Conservation (phyloP, 2,888 invertebrate genomes). For the Troides aeacus region DNA sequence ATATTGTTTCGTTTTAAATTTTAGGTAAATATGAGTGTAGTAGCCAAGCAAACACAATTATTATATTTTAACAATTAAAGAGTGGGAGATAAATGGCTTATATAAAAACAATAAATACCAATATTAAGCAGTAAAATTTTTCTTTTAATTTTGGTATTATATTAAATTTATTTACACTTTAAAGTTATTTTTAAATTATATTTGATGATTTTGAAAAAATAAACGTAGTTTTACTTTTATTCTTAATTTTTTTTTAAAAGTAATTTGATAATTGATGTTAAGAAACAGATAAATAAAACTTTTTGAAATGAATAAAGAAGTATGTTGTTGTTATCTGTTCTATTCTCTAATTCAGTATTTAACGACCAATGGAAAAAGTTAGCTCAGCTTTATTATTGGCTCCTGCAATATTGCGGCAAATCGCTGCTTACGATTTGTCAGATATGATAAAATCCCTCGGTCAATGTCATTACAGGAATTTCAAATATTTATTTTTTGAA, state of each 20-base stretch:
- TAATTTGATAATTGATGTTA: background rate
- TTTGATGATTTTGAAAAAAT: too few relatives aligned
- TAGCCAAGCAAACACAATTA: too few relatives aligned
- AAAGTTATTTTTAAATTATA: too few relatives aligned
- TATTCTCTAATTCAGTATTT: background rate
- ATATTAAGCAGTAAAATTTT: too few relatives aligned
- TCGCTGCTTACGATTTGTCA: background rate
- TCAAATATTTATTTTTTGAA: conserved; percentile 44
- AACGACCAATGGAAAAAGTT: conserved; percentile 22
- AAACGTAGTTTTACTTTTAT: too few relatives aligned
- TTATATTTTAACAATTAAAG: too few relatives aligned
- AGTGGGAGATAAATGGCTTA: too few relatives aligned
- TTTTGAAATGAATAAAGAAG: background rate
- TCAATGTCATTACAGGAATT: conserved; percentile 12
- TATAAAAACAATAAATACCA: too few relatives aligned
- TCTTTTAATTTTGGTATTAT: too few relatives aligned
- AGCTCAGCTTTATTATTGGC: conserved; percentile 11
- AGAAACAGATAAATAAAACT: background rate
- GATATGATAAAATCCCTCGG: background rate
- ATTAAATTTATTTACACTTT: too few relatives aligned
- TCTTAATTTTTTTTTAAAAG: too few relatives aligned
- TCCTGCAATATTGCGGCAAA: background rate
- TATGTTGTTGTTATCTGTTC: background rate
- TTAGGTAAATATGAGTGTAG: conserved; percentile 3
- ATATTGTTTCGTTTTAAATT: conserved; percentile 42